Base-by-base conservation (phyloP, 2,797 vertebrate genomes). In the Coranthus polyacanthus region DNA sequence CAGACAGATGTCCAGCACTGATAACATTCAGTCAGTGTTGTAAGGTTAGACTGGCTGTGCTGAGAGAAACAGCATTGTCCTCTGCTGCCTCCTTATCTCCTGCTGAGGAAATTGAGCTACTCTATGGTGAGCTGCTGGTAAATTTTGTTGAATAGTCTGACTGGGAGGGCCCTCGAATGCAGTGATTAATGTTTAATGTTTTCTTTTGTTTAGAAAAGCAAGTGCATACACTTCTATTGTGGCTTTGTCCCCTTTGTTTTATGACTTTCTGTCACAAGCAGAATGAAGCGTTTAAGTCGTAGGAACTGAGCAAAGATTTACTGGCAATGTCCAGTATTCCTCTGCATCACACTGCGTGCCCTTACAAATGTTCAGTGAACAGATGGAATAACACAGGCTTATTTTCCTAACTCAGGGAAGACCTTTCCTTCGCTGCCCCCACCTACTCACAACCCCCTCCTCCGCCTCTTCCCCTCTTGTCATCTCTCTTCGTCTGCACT, bases 1-100 rank as follows among this genome's bases (percentile, higher is more conserved):
- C 74, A 79, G 71, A 82, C 83, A 93, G 92, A 94, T 92, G 85
- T 86, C 81, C 78, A 78, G 59, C 8, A 38, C 55, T 8, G 89
- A 90, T 93, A 91, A 78, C 80, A 78, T 89, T 87, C 70, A 89
- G 82, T 68, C 70, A 53, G 34, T 72, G 69, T 76, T 85, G 88
- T 87, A 86, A 87, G 75, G 86, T 91, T 85, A 78, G 74, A 41
- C 68, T 55, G 75, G 44, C 79, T 60, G 70, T 18, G 69, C 78
- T 32, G 78, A 76, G 76, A 79, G 80, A 86, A 89, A 83, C 78
- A 16, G 65, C 79, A 88, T 89, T 89, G 88, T 90, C 84, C 71
- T 74, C 22, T 15, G 43, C 43, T 72, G 62, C 66, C 24, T 78
- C 52, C 75, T 82, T 83, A 81, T 85, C 82, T 80, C 53, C 41